Base-by-base conservation (phyloP, 2,888 invertebrate species). In the Stenodema calcarata region DNA sequence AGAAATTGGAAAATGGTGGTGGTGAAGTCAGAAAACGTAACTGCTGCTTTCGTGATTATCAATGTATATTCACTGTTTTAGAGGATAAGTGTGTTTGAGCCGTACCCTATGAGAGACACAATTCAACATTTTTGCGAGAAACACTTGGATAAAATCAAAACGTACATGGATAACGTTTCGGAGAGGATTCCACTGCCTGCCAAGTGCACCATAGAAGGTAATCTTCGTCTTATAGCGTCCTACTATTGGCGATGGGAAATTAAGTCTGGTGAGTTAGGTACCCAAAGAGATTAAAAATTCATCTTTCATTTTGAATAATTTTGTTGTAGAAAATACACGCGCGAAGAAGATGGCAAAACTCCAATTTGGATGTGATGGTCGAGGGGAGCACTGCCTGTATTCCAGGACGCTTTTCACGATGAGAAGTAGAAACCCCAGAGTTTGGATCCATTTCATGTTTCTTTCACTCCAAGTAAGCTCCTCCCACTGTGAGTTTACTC, bases 391-490 rank as follows among this genome's bases (percentile, higher is more conserved):
- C 92, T 98, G 98, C 91, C 93, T 98, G 88, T 98, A 97, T 92
- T 94, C 95, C 87, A 94, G 95, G 90, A 94, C 95, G 12, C 94
- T 94, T 89, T 96, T 96, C 92, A 94, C 94, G 14, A 94, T 96
- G 94, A 93, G 95, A 89, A 96, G 95, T 42, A 94, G 96, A 88
- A 94, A 95, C 90, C 96, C 98, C 0, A 93, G 96, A 89, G 95
- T 96, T 70, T 98, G 98, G 98, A 96, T 98, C 89, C 98, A 98
- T 92, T 93, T 98, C 80, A 98, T 98, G 97, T 98, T 98, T 92
- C 94, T 98, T 82, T 96, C 97, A 88, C 94, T 98, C 88, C 97
- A 97, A 93, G 88, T 88, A 79, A 23, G 28, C 54, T 30, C 54
- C 18, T 85, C 16, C 23, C 0, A n/a, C n/a, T n/a, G n/a, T n/a